These are phyloP conservation scores for Botrylloides violaceus DNA, from an alignment of 23 tunicate genomes.

Conservation along the genomic window DNA sequence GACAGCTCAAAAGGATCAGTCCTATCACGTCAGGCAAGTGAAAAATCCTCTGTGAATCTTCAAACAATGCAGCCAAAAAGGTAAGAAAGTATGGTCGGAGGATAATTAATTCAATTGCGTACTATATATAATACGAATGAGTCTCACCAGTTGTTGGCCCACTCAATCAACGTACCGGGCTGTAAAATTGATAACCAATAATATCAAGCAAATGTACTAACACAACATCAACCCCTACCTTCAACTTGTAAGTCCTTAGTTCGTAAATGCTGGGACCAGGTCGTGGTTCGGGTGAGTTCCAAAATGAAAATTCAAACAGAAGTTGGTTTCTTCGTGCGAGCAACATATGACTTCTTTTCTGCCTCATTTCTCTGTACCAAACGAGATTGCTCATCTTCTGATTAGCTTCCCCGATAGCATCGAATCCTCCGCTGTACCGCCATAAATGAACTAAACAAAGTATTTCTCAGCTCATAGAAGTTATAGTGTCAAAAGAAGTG, in stretches of 20 bases:
- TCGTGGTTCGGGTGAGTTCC: conserved; percentile 81
- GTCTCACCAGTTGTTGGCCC: conserved; percentile 91
- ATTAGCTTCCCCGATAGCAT: conserved; percentile 65
- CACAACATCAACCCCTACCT: conserved; percentile 23
- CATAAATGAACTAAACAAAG: conserved; percentile 61
- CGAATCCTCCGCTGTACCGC: conserved; percentile 85
- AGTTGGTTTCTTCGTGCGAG: conserved; percentile 77
- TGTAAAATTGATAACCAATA: conserved; percentile 32
- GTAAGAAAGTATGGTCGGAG: too few species aligned
- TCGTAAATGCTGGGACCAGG: conserved; percentile 87
- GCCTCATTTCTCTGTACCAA: conserved; percentile 72
- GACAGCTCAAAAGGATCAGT: too few species aligned
- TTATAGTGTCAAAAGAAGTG: background rate
- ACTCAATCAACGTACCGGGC: conserved; percentile 95
- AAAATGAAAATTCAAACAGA: conserved; percentile 77
- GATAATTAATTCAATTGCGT: too few species aligned
- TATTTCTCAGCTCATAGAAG: background rate
- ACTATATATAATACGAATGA: too few species aligned
- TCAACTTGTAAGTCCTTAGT: conserved; percentile 68
- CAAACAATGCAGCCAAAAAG: too few species aligned
- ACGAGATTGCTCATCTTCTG: conserved; percentile 34
- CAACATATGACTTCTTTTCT: conserved; percentile 65
- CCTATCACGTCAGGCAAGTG: too few species aligned
- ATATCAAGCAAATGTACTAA: background rate
- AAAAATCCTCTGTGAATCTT: too few species aligned